Percentiles rank a stretch among this genome's conserved stretches.
phyloP scores from a whole-genome alignment of 2,797 vertebrate species.

The Esox masquinongy region DNA sequence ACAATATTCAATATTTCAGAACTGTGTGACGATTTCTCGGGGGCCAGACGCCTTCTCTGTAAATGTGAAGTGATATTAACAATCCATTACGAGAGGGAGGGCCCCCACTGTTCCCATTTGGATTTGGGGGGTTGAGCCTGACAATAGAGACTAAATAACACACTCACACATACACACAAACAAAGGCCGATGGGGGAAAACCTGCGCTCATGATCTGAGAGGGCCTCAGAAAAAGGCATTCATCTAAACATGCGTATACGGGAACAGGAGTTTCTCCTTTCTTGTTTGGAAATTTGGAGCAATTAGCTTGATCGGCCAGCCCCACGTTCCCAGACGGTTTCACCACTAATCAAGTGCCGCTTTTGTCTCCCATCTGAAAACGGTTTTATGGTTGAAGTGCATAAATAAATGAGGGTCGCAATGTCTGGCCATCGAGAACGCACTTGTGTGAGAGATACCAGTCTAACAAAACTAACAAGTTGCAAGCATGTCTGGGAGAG shows the following conservation, averaged over 20 bases:
- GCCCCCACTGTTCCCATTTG: slow-evolving; percentile 24
- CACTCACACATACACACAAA: not conserved
- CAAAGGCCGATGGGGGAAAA: slow-evolving; percentile 24
- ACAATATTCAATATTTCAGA: slow-evolving; percentile 43
- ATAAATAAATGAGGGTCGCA: slow-evolving; percentile 44
- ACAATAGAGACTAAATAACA: slow-evolving; percentile 3
- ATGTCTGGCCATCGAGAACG: slow-evolving; percentile 19
- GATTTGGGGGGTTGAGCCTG: slow-evolving; percentile 32
- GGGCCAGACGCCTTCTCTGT: slow-evolving; percentile 24
- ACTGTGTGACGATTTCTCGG: not conserved
- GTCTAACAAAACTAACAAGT: slow-evolving; percentile 11
- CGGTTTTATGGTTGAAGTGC: slow-evolving; percentile 61
- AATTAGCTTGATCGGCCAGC: slow-evolving; percentile 70
- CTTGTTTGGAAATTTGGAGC: slow-evolving; percentile 52
- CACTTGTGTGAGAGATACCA: slow-evolving; percentile 17
- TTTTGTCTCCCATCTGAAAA: slow-evolving; percentile 71
- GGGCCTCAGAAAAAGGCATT: not conserved
- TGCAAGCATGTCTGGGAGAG: not conserved
- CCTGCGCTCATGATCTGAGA: not conserved
- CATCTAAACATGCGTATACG: not conserved
- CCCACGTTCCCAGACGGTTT: slow-evolving; percentile 64
- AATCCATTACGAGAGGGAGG: slow-evolving; percentile 14
- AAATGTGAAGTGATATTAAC: slow-evolving; percentile 34
- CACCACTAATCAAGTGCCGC: slow-evolving; percentile 65
- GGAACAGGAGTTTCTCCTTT: slow-evolving; percentile 30